Evolutionary conservation across 2,888 invertebrate species (phyloP).

Genomic region (Dorcus hopei): DNA sequence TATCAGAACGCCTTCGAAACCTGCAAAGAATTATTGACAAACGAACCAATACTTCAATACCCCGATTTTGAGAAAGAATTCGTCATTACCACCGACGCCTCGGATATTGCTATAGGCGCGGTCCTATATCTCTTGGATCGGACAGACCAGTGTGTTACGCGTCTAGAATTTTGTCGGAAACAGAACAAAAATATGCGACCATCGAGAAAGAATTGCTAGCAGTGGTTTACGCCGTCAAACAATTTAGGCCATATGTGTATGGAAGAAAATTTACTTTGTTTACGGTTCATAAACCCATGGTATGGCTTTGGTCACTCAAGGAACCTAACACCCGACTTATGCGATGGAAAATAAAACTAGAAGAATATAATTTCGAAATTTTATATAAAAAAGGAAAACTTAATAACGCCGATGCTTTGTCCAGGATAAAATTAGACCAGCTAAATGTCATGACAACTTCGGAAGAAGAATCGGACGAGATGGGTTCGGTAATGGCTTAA

Average conservation of each 20-base stretch:
- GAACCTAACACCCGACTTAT: not conserved
- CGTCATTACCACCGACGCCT: conserved; percentile 28
- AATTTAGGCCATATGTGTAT: conserved; percentile 25
- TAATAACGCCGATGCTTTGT: conserved; percentile 16
- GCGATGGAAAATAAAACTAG: not conserved
- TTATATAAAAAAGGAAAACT: conserved; percentile 14
- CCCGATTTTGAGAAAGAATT: conserved; percentile 30
- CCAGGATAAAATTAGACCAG: conserved; percentile 2
- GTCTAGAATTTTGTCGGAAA: conserved; percentile 11
- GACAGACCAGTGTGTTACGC: conserved; percentile 24
- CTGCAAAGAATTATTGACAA: conserved; percentile 18
- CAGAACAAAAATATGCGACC: conserved; percentile 11
- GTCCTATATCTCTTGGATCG: conserved; percentile 10
- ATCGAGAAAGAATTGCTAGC: conserved; percentile 29
- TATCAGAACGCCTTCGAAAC: conserved; percentile 23
- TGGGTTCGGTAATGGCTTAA: not conserved
- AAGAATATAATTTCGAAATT: conserved; percentile 5
- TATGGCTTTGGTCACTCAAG: conserved; percentile 13
- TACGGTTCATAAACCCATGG: conserved; percentile 22
- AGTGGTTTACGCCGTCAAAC: conserved; percentile 23
- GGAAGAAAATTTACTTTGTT: conserved; percentile 11
- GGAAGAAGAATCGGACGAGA: not conserved
- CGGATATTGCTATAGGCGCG: conserved; percentile 5
- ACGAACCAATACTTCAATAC: conserved; percentile 24
- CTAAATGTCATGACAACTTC: not conserved